Evolutionary conservation across 2,113 vertebrate genomes (phyloP).

Genomic region (Pelvicachromis taeniatus): DNA sequence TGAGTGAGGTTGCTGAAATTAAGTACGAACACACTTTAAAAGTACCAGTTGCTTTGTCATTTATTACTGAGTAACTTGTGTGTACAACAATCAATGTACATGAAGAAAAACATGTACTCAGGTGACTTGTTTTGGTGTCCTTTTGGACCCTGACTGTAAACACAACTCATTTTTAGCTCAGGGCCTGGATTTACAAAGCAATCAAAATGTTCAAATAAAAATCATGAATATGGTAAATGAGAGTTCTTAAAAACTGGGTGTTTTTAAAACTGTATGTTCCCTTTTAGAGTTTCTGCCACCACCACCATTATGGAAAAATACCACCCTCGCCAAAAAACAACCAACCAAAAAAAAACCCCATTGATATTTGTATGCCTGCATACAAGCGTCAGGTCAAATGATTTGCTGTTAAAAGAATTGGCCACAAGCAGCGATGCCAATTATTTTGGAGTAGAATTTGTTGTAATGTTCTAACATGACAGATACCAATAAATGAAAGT

Average conservation of each 20-base stretch:
- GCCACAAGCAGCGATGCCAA: neutral
- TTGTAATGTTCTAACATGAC: neutral
- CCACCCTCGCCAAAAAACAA: neutral
- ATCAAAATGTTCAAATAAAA: neutral
- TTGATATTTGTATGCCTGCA: neutral
- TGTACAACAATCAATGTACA: neutral
- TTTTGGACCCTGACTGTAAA: too few species aligned
- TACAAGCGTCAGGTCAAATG: neutral
- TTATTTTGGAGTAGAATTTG: neutral
- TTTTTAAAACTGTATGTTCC: neutral
- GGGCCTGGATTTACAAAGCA: neutral
- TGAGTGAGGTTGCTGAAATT: too few species aligned
- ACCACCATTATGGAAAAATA: neutral
- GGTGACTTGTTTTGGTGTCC: neutral
- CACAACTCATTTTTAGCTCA: neutral
- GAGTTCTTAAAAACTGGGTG: neutral
- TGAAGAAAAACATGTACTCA: neutral
- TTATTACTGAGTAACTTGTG: neutral
- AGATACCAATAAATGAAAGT: neutral
- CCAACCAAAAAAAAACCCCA: too few species aligned
- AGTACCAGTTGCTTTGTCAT: neutral
- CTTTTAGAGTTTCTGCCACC: neutral
- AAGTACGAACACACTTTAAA: neutral
- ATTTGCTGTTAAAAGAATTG: neutral
- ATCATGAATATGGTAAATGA: neutral